A percentile compares a stretch with the other conserved stretches of the same genome.
Conservation (phyloP, 2,888 invertebrate genomes). For the Hydriomena furcata region DNA sequence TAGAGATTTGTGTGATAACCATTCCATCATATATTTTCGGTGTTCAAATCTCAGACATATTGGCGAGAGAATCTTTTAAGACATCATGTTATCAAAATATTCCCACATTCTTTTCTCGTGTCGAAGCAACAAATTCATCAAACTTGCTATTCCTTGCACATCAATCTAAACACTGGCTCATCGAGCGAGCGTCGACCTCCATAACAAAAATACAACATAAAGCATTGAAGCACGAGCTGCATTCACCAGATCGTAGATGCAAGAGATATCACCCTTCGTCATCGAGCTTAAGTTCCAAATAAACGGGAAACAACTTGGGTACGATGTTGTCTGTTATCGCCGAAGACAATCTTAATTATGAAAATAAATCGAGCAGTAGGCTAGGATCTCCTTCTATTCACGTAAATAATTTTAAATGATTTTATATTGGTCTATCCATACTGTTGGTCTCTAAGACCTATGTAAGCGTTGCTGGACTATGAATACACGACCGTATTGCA, state of each 20-base stretch:
- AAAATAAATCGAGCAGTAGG: neutral
- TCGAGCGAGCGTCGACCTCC: conserved; percentile 51
- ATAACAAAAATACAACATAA: conserved; percentile 53
- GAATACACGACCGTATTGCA: too few species aligned
- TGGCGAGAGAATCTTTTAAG: conserved; percentile 4
- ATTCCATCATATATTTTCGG: conserved; percentile 4
- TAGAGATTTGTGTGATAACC: neutral
- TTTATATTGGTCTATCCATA: too few species aligned
- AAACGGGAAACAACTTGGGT: conserved; percentile 17
- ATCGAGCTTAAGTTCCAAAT: conserved; percentile 38
- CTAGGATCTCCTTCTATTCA: too few species aligned
- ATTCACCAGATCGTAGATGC: conserved; percentile 52
- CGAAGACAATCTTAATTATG: too few species aligned
- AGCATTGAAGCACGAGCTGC: conserved; percentile 60
- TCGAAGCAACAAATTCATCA: conserved; percentile 33
- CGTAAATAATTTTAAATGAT: too few species aligned
- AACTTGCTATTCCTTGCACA: conserved; percentile 30
- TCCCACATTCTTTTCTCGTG: conserved; percentile 25
- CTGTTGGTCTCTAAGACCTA: too few species aligned
- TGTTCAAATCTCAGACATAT: conserved; percentile 9
- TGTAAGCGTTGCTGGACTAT: too few species aligned
- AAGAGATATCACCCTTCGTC: conserved; percentile 49
- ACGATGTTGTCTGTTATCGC: neutral
- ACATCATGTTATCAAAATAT: conserved; percentile 23
- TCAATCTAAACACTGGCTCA: conserved; percentile 41